A percentile compares a stretch with the other conserved stretches of the same genome.
Evolutionary conservation across 2,113 vertebrate species (phyloP).

Genomic region (Clarias macrocephalus): DNA sequence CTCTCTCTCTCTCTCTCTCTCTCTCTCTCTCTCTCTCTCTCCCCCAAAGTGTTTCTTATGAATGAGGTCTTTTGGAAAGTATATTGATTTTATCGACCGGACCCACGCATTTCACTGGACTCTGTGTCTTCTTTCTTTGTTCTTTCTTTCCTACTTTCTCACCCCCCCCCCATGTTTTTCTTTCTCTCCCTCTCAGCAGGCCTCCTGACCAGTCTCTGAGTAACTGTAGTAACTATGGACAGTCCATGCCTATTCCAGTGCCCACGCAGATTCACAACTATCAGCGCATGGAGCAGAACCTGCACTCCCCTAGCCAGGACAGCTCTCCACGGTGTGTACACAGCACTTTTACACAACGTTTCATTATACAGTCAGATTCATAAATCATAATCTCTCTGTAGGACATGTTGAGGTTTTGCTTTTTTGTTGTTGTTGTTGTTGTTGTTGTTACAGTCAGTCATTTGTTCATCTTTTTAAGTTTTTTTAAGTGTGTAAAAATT

Average conservation of each 20-base stretch:
- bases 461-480: no score
- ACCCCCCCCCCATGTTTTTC: constrained; percentile 5
- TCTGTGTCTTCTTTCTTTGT: constrained; percentile 40
- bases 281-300: constrained; percentile 91
- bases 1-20: no score
- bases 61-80: neutral
- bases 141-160: constrained; percentile 11
- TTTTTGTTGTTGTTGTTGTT: no score
- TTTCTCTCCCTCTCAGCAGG: constrained; percentile 65
- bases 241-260: constrained; percentile 92
- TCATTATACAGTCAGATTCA: no score
- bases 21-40: neutral
- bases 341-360: no score
- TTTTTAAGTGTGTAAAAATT: no score
- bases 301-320: constrained; percentile 79
- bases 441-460: no score
- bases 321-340: constrained; percentile 75
- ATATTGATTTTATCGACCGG: neutral
- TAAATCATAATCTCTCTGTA: no score
- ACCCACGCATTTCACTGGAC: neutral
- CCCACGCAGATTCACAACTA: constrained; percentile 95
- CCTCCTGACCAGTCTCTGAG: constrained; percentile 75
- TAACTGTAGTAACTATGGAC: constrained; percentile 76
- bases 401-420: no score
- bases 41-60: neutral